These are phyloP conservation scores for Limanda limanda DNA, from an alignment of 2,113 vertebrate species.

Conservation along the genomic window DNA sequence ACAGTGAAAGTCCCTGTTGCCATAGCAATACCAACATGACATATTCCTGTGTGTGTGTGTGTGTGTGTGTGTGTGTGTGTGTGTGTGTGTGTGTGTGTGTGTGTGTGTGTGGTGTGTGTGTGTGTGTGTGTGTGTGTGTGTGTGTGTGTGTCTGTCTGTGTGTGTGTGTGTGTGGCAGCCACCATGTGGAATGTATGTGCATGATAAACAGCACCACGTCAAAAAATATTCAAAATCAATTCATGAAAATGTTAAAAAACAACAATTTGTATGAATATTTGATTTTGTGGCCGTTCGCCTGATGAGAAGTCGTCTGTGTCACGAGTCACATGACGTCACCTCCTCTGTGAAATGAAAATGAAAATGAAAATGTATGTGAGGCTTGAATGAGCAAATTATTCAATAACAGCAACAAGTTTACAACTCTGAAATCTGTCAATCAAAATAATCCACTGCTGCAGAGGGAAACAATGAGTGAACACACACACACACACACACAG, in stretches of 20 bases:
- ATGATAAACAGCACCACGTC: neutral
- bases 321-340: no score
- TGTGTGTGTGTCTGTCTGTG: slow-evolving; percentile 4
- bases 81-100: neutral
- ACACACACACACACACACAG: slow-evolving; percentile 2
- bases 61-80: neutral
- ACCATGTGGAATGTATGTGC: neutral
- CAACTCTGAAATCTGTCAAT: slow-evolving; percentile 35
- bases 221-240: neutral
- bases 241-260: neutral
- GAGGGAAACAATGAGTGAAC: slow-evolving; percentile 16
- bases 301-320: no score
- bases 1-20: slow-evolving; percentile 34
- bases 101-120: slow-evolving; percentile 25
- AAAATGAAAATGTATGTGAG: no score
- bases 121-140: neutral
- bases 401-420: no score
- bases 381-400: no score
- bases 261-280: neutral
- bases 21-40: slow-evolving; percentile 39
- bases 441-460: neutral
- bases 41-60: slow-evolving; percentile 30
- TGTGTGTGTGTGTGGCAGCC: slow-evolving; percentile 6
- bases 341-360: no score
- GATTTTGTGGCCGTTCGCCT: no score